phyloP scores from a whole-genome alignment of 2,797 vertebrate genomes.

The Vespertilio murinus region DNA sequence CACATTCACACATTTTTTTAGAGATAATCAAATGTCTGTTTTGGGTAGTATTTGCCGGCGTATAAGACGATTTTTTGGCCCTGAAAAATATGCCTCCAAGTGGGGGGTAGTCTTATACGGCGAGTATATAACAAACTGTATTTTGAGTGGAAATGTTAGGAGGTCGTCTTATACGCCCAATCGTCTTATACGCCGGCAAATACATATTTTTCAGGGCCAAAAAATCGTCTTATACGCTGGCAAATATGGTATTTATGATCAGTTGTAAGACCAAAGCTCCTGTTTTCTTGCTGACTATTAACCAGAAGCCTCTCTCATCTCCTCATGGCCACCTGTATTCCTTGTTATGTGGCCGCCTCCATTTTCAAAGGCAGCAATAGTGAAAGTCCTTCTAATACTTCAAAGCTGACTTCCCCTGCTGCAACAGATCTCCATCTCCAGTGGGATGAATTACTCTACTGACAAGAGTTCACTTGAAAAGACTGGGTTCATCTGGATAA shows the following conservation, averaged over 20 bases:
- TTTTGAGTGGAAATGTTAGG: too few species aligned
- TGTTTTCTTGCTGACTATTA: not conserved
- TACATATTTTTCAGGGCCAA: too few species aligned
- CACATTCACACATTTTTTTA: not conserved
- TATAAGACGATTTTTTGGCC: too few species aligned
- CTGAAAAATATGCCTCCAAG: too few species aligned
- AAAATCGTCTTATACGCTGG: too few species aligned
- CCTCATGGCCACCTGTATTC: not conserved
- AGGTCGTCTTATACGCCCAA: too few species aligned
- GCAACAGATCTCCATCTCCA: not conserved
- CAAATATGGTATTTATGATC: too few species aligned
- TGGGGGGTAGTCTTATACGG: too few species aligned
- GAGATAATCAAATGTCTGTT: not conserved
- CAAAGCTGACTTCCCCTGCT: not conserved
- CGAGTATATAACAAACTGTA: too few species aligned
- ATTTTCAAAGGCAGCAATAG: not conserved
- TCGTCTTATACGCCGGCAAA: too few species aligned
- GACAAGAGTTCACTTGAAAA: not conserved
- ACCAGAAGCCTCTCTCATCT: rapidly evolving
- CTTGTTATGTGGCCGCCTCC: not conserved
- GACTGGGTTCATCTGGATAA: not conserved
- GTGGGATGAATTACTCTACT: not conserved
- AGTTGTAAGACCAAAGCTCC: not conserved
- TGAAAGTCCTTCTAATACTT: not conserved
- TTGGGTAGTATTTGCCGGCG: too few species aligned